These are phyloP conservation scores for Brachionus paranguensis DNA, from an alignment of 1,140 invertebrate genomes.

Conservation along the genomic window DNA sequence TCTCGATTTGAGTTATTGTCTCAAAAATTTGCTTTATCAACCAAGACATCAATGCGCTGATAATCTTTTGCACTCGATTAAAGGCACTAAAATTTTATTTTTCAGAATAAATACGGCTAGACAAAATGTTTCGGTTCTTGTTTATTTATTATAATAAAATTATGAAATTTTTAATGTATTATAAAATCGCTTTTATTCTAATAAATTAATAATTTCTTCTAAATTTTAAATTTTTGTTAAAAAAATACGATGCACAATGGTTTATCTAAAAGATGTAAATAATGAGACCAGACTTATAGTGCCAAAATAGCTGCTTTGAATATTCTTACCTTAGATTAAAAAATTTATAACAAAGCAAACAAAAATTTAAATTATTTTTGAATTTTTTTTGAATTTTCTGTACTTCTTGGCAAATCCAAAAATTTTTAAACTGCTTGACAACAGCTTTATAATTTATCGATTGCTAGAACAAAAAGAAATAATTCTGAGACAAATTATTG, in stretches of 20 bases:
- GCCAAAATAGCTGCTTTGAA: no score
- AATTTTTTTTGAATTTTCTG: no score
- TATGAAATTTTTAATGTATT: neutral
- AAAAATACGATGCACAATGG: neutral
- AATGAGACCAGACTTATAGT: no score
- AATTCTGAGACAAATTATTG: neutral
- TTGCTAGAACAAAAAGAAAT: neutral
- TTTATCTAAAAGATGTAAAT: no score
- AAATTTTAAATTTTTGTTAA: neutral
- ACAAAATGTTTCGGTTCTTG: neutral
- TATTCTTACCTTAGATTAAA: no score
- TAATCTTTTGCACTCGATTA: neutral
- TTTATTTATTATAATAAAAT: neutral
- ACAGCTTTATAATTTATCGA: neutral
- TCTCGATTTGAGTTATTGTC: neutral
- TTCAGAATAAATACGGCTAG: neutral
- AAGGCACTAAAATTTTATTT: neutral
- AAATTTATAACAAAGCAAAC: no score
- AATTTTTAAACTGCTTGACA: neutral
- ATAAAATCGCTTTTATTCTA: neutral
- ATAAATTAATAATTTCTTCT: neutral
- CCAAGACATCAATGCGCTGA: neutral
- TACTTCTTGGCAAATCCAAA: no score
- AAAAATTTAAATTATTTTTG: no score
- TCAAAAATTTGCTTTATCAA: slow-evolving; percentile 1